Evolutionary conservation across 2,797 vertebrate species (phyloP).

Genomic region (Furcifer pardalis): DNA sequence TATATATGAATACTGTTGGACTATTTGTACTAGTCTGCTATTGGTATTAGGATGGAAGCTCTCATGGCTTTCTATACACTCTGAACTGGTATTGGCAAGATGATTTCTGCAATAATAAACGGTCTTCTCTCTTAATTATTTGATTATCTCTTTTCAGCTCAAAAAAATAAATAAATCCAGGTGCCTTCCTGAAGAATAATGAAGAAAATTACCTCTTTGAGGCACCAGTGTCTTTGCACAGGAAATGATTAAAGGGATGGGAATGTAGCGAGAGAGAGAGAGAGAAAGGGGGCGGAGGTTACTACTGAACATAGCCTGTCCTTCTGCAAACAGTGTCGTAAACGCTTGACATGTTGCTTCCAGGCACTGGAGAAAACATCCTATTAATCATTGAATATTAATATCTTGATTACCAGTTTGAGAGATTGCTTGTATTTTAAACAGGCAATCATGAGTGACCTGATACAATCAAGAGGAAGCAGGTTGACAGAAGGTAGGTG

Average conservation of each 20-base stretch:
- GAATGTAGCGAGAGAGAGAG: background rate
- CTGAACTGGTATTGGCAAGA: background rate
- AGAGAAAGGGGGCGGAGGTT: background rate
- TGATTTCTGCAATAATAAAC: background rate
- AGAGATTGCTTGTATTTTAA: background rate
- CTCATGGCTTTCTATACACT: background rate
- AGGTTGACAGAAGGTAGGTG: background rate
- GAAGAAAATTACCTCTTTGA: background rate
- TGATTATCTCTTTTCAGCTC: accelerated
- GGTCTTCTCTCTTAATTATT: accelerated
- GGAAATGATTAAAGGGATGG: background rate
- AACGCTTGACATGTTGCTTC: background rate
- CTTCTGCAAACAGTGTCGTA: background rate
- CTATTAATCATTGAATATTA: conserved; percentile 24
- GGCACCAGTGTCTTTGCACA: background rate
- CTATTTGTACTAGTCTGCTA: background rate
- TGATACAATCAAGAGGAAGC: background rate
- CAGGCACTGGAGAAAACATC: background rate
- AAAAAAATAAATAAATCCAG: background rate
- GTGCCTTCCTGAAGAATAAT: background rate
- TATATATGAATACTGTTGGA: background rate
- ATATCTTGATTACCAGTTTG: conserved; percentile 4
- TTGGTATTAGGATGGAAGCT: background rate
- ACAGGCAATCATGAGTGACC: background rate
- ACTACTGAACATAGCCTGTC: background rate